These are phyloP conservation scores for Podarcis cretensis DNA, from an alignment of 2,113 vertebrate species.

Conservation along the genomic window DNA sequence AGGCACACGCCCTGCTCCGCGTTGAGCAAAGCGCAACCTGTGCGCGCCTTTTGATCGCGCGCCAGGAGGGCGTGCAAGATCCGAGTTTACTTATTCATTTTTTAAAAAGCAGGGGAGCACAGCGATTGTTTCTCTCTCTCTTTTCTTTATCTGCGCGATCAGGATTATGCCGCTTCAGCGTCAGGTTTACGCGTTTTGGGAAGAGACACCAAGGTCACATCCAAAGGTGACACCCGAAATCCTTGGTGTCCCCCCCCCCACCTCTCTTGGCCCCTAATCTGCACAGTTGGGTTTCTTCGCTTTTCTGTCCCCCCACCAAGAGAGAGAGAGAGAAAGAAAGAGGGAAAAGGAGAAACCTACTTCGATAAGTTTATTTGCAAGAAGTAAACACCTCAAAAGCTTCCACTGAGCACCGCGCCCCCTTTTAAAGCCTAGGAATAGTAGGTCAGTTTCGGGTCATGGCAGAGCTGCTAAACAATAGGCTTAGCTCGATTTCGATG, in stretches of 20 bases:
- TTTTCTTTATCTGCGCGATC: no score
- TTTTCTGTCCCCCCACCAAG: background rate
- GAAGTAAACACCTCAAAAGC: background rate
- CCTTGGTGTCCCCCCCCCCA: no score
- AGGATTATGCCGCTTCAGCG: no score
- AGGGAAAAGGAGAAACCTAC: background rate
- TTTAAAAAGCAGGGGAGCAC: background rate
- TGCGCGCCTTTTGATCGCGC: background rate
- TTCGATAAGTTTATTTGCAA: background rate
- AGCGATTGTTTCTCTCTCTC: background rate
- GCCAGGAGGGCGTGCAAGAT: background rate
- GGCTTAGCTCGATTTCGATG: background rate
- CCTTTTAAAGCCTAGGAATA: background rate
- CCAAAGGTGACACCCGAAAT: no score
- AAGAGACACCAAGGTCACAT: no score
- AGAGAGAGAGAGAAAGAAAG: no score
- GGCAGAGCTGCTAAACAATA: background rate
- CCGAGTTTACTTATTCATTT: background rate
- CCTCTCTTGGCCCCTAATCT: background rate
- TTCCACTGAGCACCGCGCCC: background rate
- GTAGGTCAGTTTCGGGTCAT: background rate
- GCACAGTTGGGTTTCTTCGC: no score
- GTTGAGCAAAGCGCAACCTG: background rate
- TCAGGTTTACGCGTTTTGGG: no score
- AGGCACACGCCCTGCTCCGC: background rate